Conservation (phyloP, 2,113 vertebrate genomes). For the Bujurquina vittata region DNA sequence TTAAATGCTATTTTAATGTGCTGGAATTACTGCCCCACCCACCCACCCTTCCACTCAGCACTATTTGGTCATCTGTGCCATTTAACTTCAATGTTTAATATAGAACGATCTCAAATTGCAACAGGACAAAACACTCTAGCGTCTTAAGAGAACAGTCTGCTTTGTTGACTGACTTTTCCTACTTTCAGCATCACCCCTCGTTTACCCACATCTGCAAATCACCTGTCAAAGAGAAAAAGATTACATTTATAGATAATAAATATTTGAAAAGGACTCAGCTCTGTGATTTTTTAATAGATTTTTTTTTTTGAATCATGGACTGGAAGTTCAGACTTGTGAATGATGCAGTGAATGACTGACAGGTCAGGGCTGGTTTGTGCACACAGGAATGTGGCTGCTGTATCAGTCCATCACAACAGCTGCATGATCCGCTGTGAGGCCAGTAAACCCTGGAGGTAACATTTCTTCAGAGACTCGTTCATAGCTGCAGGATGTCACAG, state of each 20-base stretch:
- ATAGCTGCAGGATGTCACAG: not conserved
- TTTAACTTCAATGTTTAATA: not conserved
- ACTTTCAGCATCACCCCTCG: too few species aligned
- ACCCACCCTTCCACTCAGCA: not conserved
- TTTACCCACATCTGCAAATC: too few species aligned
- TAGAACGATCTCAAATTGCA: not conserved
- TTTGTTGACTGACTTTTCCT: not conserved
- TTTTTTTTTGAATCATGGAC: not conserved
- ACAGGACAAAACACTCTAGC: not conserved
- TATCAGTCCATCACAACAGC: too few species aligned
- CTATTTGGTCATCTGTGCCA: not conserved
- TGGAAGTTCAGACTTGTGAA: not conserved
- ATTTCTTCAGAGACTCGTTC: not conserved
- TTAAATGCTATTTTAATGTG: not conserved
- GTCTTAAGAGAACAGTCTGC: too few species aligned
- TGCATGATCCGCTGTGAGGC: not conserved
- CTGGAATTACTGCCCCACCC: not conserved
- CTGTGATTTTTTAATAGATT: not conserved
- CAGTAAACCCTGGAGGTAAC: not conserved
- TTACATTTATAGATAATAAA: not conserved
- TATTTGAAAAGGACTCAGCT: not conserved
- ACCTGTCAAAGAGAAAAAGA: too few species aligned
- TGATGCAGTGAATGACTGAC: not conserved
- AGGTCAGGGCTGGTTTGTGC: not conserved
- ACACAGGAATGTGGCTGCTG: not conserved